phyloP scores from a whole-genome alignment of 2,797 vertebrate genomes.

The Cynodonichthys magdalenae region DNA sequence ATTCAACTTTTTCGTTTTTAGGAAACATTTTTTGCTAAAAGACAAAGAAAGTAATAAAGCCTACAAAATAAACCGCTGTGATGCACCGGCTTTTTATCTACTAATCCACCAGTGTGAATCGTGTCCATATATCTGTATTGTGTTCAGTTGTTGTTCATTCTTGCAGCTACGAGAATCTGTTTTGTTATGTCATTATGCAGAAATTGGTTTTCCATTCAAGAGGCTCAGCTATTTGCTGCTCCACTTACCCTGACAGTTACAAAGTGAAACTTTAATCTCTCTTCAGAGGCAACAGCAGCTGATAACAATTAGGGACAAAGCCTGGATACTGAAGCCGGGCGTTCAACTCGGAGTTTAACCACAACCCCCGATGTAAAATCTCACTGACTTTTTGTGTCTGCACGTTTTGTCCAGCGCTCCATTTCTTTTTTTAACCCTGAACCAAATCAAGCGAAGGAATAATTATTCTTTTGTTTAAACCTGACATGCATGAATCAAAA shows the following conservation, averaged over 20 bases:
- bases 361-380: constrained; percentile 46
- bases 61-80: constrained; percentile 39
- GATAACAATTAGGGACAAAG: constrained; percentile 75
- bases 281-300: constrained; percentile 79
- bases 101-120: constrained; percentile 43
- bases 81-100: constrained; percentile 11
- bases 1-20: neutral
- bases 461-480: constrained; percentile 22
- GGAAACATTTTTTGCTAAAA: constrained; percentile 2
- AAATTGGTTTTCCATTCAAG: constrained; percentile 77
- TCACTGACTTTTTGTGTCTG: constrained; percentile 37
- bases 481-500: constrained; percentile 20
- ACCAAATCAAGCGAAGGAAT: constrained; percentile 42
- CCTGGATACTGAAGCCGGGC: constrained; percentile 64
- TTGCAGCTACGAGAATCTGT: constrained; percentile 59
- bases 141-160: constrained; percentile 58
- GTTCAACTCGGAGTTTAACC: constrained; percentile 67
- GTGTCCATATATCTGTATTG: constrained; percentile 44
- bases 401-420: constrained; percentile 5
- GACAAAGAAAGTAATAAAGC: constrained; percentile 31
- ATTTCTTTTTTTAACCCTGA: constrained; percentile 17
- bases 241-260: constrained; percentile 81
- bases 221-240: constrained; percentile 80
- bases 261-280: constrained; percentile 82
- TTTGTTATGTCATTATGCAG: constrained; percentile 79